A percentile compares a stretch with the other conserved stretches of the same genome.
Evolutionary conservation across 2,113 vertebrate genomes (phyloP).

Genomic region (Martes martes): DNA sequence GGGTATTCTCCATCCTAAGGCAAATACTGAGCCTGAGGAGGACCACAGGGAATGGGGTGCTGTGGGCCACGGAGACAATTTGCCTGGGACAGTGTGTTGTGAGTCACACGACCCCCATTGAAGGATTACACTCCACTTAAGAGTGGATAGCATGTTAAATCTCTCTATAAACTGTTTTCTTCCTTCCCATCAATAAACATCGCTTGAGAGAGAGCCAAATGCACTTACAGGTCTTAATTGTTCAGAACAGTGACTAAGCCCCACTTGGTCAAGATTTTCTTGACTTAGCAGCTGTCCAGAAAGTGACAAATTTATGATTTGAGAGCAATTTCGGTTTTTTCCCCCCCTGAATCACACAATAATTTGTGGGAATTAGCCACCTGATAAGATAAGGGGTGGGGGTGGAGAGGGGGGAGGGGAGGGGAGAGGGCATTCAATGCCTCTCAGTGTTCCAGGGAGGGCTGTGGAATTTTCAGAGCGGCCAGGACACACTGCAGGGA

Average conservation of each 20-base stretch:
- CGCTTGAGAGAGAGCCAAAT: conserved; percentile 66
- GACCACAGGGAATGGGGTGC: neutral
- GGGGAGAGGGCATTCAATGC: conserved; percentile 70
- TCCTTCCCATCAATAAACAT: conserved; percentile 76
- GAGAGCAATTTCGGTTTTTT: conserved; percentile 80
- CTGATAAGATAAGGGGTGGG: conserved; percentile 84
- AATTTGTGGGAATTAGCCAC: conserved; percentile 86
- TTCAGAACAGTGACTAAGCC: conserved; percentile 77
- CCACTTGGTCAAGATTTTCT: conserved; percentile 82
- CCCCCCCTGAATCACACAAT: conserved; percentile 75
- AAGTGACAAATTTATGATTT: conserved; percentile 85
- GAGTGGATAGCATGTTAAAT: conserved; percentile 73
- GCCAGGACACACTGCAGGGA: conserved; percentile 80
- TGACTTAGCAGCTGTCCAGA: conserved; percentile 81
- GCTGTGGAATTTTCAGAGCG: conserved; percentile 77
- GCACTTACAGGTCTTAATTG: conserved; percentile 76
- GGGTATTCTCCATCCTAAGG: neutral
- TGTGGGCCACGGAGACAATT: neutral
- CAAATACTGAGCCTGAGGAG: neutral
- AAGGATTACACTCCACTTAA: conserved; percentile 78
- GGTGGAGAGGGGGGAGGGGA: conserved; percentile 25
- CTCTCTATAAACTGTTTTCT: conserved; percentile 77
- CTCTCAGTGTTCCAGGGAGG: conserved; percentile 73
- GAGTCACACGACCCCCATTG: conserved; percentile 65
- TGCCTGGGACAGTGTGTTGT: conserved; percentile 34